Evolutionary conservation across 2,888 invertebrate species (phyloP).

Genomic region (Salpingus planirostris): DNA sequence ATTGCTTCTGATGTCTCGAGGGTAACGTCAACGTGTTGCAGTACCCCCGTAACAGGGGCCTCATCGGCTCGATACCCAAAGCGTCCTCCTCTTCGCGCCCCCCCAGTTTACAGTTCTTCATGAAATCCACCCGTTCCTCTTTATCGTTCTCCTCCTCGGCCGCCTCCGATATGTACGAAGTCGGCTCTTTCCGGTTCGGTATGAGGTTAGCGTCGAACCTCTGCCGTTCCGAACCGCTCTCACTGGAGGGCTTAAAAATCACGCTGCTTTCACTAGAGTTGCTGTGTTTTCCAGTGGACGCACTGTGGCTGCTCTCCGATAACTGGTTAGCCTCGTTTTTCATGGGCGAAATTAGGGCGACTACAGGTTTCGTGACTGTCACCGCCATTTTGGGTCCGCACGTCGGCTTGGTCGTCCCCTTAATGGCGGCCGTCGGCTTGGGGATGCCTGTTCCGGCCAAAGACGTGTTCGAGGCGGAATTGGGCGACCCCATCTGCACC

Average conservation of each 20-base stretch:
- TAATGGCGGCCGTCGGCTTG: conserved; percentile 86
- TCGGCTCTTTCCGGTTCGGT: conserved; percentile 50
- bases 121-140: background rate
- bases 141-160: conserved; percentile 36
- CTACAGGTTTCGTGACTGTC: conserved; percentile 36
- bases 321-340: conserved; percentile 52
- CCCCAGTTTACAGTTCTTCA: too few species aligned
- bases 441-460: conserved; percentile 61
- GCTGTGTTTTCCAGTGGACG: conserved; percentile 57
- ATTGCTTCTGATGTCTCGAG: conserved; percentile 42
- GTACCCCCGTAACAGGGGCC: conserved; percentile 68
- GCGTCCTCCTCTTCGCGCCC: conserved; percentile 59
- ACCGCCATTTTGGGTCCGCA: conserved; percentile 44
- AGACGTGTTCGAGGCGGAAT: background rate
- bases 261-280: conserved; percentile 67
- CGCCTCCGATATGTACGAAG: conserved; percentile 33
- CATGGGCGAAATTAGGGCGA: conserved; percentile 66
- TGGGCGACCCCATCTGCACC: too few species aligned
- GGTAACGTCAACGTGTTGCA: conserved; percentile 70
- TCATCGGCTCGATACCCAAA: conserved; percentile 84
- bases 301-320: conserved; percentile 62
- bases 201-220: conserved; percentile 44
- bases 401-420: conserved; percentile 69
- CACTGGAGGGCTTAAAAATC: conserved; percentile 64
- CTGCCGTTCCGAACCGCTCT: conserved; percentile 54